Conservation (phyloP, 2,888 invertebrate species). For the Volucella inflata region DNA sequence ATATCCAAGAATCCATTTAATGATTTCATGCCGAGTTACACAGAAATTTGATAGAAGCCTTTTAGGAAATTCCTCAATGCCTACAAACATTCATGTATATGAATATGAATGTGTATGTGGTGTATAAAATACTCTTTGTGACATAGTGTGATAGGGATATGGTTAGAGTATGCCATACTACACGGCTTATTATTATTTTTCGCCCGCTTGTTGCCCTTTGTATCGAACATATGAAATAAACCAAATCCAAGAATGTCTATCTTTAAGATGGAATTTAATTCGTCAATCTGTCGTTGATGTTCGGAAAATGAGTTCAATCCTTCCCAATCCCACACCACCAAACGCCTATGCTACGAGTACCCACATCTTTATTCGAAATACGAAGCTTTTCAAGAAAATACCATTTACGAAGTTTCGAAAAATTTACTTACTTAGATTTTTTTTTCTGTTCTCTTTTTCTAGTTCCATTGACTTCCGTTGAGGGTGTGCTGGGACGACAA, state of each 20-base stretch:
- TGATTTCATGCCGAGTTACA: constrained; percentile 44
- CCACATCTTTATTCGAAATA: neutral
- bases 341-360: too few species aligned
- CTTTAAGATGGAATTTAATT: constrained; percentile 36
- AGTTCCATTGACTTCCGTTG: constrained; percentile 92
- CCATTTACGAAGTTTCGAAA: constrained; percentile 42
- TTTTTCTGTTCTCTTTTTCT: constrained; percentile 77
- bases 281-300: constrained; percentile 33
- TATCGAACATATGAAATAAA: constrained; percentile 23
- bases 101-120: neutral
- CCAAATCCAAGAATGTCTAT: constrained; percentile 36
- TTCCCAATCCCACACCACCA: neutral
- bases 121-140: neutral
- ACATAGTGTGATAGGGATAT: too few species aligned
- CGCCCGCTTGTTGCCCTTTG: constrained; percentile 25
- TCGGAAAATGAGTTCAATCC: constrained; percentile 29
- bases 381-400: neutral
- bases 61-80: constrained; percentile 33
- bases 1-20: constrained; percentile 54
- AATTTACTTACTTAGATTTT: constrained; percentile 36
- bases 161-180: neutral
- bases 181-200: neutral
- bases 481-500: constrained; percentile 92
- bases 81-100: neutral
- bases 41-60: constrained; percentile 48